phyloP scores from a whole-genome alignment of 1,140 invertebrate genomes.

The Helicoverpa armigera region DNA sequence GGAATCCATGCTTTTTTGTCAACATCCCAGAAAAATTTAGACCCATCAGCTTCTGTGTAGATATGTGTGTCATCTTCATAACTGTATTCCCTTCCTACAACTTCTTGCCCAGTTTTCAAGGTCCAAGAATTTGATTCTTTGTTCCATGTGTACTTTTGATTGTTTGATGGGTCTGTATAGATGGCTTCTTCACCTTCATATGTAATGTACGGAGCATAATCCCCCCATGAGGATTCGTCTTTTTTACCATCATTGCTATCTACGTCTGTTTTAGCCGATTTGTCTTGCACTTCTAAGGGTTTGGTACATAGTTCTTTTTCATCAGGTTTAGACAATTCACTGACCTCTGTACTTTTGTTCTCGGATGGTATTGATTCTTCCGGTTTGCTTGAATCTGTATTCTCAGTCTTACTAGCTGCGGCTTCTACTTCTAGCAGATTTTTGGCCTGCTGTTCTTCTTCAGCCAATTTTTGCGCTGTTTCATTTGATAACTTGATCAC shows the following conservation, averaged over 20 bases:
- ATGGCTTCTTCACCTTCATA: slow-evolving; percentile 90
- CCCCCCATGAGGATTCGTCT: slow-evolving; percentile 64
- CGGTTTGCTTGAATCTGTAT: neutral
- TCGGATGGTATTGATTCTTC: neutral
- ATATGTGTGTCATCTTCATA: slow-evolving; percentile 93
- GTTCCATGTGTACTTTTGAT: slow-evolving; percentile 90
- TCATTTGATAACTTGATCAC: slow-evolving; percentile 81
- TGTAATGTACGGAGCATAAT: slow-evolving; percentile 82
- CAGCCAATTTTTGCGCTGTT: slow-evolving; percentile 79
- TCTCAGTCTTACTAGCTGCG: neutral
- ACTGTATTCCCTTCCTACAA: slow-evolving; percentile 87
- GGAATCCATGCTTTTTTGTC: slow-evolving; percentile 98
- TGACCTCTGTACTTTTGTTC: slow-evolving; percentile 2
- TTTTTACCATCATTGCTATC: slow-evolving; percentile 29
- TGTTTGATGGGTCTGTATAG: slow-evolving; percentile 91
- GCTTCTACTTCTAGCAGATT: slow-evolving; percentile 28
- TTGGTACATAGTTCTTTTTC: neutral
- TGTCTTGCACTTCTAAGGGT: neutral
- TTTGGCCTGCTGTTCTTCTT: slow-evolving; percentile 65
- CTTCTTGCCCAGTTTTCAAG: slow-evolving; percentile 73
- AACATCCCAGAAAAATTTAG: slow-evolving; percentile 96
- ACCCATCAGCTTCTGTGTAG: slow-evolving; percentile 96
- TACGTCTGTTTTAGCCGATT: neutral
- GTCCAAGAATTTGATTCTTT: slow-evolving; percentile 89
- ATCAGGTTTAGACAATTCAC: neutral